phyloP scores from a whole-genome alignment of 2,797 vertebrate genomes.

The Hephaestus fuliginosus region DNA sequence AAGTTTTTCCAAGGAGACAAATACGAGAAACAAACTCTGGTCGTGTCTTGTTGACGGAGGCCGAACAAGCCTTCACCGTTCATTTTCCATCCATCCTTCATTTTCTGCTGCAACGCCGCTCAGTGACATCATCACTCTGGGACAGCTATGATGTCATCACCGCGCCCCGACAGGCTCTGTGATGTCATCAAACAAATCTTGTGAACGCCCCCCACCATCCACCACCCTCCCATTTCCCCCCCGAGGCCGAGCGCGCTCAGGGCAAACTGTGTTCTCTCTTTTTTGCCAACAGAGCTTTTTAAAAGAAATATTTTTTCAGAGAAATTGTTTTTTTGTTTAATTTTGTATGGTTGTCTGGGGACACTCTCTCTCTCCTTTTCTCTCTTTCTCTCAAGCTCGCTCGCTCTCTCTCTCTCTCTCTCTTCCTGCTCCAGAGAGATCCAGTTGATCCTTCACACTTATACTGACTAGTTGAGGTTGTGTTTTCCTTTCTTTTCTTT shows the following conservation, averaged over 20 bases:
- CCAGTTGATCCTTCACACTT: constrained; percentile 60
- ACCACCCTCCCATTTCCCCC: not conserved
- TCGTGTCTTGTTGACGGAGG: not conserved
- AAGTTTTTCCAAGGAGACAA: no score
- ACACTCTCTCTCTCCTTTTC: not conserved
- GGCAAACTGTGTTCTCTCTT: constrained; percentile 76
- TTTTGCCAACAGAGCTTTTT: constrained; percentile 89
- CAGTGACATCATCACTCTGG: not conserved
- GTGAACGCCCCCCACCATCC: not conserved
- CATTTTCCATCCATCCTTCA: no score
- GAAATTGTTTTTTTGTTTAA: constrained; percentile 76
- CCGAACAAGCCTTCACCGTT: not conserved
- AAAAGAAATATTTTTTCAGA: constrained; percentile 87
- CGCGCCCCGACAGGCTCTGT: not conserved
- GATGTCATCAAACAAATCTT: constrained; percentile 24
- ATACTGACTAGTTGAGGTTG: constrained; percentile 61
- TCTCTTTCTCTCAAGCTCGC: not conserved
- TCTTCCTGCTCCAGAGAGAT: constrained; percentile 41
- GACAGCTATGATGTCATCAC: constrained; percentile 66
- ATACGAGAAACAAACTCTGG: not conserved
- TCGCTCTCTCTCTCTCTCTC: not conserved
- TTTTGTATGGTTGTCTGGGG: constrained; percentile 68
- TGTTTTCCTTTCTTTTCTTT: constrained; percentile 49
- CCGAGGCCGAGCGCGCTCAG: constrained; percentile 66
- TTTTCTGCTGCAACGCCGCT: no score